Conservation (phyloP, 1,140 invertebrate species). For the Rhopalosiphum padi region DNA sequence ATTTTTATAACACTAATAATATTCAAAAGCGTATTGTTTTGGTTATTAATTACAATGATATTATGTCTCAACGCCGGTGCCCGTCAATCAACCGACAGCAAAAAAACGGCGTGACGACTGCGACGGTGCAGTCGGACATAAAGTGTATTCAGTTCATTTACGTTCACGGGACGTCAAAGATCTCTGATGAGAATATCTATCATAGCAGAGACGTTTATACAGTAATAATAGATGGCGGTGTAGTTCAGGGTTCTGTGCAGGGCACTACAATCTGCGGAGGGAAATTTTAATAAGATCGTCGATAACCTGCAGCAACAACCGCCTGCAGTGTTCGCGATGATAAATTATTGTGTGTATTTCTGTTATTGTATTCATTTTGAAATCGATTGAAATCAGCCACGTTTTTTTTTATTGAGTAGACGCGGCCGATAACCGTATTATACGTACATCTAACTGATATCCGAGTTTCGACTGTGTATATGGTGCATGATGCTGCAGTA, state of each 20-base stretch:
- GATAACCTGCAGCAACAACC: not conserved
- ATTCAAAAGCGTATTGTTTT: not conserved
- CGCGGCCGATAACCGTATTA: not conserved
- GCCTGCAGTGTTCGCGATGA: not conserved
- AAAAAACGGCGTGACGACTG: not conserved
- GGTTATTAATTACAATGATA: not conserved
- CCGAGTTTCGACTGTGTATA: not conserved
- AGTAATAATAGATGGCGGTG: not conserved
- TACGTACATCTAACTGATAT: not conserved
- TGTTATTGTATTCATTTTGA: not conserved
- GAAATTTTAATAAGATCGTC: not conserved
- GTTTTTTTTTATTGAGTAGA: not conserved
- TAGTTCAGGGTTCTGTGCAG: not conserved
- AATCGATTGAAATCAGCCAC: not conserved
- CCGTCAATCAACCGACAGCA: not conserved
- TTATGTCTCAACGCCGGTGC: not conserved
- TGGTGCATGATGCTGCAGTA: too few relatives aligned
- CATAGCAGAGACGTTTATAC: not conserved
- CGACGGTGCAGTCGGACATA: not conserved
- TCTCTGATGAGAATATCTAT: not conserved
- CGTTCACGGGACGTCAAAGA: not conserved
- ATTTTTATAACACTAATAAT: not conserved
- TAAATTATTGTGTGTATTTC: not conserved
- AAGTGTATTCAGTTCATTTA: not conserved
- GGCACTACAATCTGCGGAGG: not conserved